These are phyloP conservation scores for Epinephelus awoara DNA, from an alignment of 2,797 vertebrate species.

Conservation along the genomic window DNA sequence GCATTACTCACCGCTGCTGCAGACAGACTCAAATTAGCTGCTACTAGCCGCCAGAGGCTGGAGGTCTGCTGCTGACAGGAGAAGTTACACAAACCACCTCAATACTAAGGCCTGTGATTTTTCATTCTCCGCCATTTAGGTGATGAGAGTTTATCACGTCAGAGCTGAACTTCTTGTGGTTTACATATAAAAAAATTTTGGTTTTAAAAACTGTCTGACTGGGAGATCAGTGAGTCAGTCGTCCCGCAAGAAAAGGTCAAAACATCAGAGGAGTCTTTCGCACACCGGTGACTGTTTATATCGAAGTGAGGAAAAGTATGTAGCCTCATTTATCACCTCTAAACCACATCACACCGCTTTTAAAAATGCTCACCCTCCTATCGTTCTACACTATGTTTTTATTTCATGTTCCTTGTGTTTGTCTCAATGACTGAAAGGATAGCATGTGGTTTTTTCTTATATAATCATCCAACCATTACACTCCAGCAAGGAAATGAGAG, in stretches of 20 bases:
- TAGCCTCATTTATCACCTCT: slow-evolving; percentile 7
- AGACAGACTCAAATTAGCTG: slow-evolving; percentile 14
- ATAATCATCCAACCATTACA: not conserved
- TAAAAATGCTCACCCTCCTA: not conserved
- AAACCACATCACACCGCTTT: not conserved
- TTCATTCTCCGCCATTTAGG: not conserved
- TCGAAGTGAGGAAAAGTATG: not conserved
- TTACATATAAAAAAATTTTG: not conserved
- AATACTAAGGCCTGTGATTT: not conserved
- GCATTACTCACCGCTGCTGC: slow-evolving; percentile 21
- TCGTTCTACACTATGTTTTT: not conserved
- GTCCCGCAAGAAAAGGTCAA: slow-evolving; percentile 5
- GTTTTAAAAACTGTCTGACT: not conserved
- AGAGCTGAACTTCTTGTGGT: not conserved
- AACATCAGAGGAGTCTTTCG: not conserved
- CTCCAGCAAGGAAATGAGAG: not conserved
- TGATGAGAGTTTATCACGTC: not conserved
- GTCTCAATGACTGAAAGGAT: not conserved
- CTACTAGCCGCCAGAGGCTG: not conserved
- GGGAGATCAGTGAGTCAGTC: not conserved
- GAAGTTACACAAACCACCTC: not conserved
- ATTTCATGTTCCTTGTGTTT: not conserved
- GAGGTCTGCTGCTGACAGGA: slow-evolving; percentile 14
- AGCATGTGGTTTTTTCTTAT: not conserved
- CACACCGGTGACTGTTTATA: not conserved